These are phyloP conservation scores for Cephus sareptanus DNA, from an alignment of 2,888 invertebrate species.

Conservation along the genomic window DNA sequence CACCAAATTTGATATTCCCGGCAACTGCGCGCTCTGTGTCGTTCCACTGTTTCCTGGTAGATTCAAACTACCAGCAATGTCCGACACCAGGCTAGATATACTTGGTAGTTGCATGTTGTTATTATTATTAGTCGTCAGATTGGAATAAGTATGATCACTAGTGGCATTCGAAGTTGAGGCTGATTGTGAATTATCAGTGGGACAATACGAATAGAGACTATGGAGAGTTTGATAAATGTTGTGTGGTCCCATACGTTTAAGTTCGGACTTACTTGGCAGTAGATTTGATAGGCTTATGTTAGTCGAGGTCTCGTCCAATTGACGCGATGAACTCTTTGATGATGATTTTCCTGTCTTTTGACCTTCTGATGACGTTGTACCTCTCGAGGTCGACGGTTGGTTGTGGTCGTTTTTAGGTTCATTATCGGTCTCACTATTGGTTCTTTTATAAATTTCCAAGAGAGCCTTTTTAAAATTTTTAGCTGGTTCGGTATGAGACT, in stretches of 20 bases:
- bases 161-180: conserved; percentile 21
- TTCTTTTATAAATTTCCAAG: conserved; percentile 45
- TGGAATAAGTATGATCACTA: conserved; percentile 51
- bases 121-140: conserved; percentile 23
- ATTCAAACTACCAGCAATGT: conserved; percentile 28
- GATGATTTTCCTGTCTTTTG: conserved; percentile 1
- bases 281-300: conserved; percentile 35
- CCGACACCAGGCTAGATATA: conserved; percentile 37
- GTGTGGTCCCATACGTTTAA: conserved; percentile 28
- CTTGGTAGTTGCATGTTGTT: conserved; percentile 35
- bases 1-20: conserved; percentile 24
- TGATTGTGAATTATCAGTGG: conserved; percentile 3
- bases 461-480: conserved; percentile 45
- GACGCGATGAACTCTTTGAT: conserved; percentile 7
- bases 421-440: conserved; percentile 34
- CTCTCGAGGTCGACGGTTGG: conserved; percentile 36
- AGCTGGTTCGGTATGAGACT: conserved; percentile 23
- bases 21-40: conserved; percentile 14
- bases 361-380: conserved; percentile 15
- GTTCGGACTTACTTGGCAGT: conserved; percentile 36
- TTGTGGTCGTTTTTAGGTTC: conserved; percentile 12
- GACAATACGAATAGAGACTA: conserved; percentile 24
- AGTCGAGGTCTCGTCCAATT: conserved; percentile 27
- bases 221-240: conserved; percentile 32
- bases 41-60: conserved; percentile 24